Percentiles rank a stretch among this genome's conserved stretches.
Conservation (phyloP, 2,888 invertebrate genomes). For the Brassicogethes aeneus region DNA sequence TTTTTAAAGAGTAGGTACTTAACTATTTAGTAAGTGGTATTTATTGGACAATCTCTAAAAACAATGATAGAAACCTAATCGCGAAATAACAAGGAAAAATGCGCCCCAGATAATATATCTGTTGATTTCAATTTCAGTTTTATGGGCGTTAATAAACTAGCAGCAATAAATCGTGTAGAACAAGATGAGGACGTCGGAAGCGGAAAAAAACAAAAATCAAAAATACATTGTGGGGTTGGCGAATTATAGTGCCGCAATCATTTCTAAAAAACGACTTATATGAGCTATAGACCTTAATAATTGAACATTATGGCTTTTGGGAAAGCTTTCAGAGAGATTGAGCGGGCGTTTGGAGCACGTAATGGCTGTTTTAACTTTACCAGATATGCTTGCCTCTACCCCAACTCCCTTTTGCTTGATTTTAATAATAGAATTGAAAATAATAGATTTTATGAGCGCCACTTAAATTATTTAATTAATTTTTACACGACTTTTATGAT, state of each 20-base stretch:
- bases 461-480: no score
- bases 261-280: constrained; percentile 41
- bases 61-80: no score
- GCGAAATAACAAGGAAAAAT: no score
- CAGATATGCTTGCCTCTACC: constrained; percentile 9
- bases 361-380: constrained; percentile 32
- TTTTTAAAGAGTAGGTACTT: no score
- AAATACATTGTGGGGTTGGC: constrained; percentile 2
- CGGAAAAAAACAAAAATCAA: constrained; percentile 2
- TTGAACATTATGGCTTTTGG: constrained; percentile 42
- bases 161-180: constrained; percentile 27
- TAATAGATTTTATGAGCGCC: no score
- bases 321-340: constrained; percentile 42
- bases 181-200: constrained; percentile 16
- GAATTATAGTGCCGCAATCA: constrained; percentile 33
- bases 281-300: constrained; percentile 43
- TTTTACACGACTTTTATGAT: no score
- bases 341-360: constrained; percentile 30
- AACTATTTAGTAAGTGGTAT: no score
- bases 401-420: no score
- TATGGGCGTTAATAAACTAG: constrained; percentile 6
- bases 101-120: constrained; percentile 1
- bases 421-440: no score
- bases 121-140: constrained; percentile 1
- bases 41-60: no score